A percentile compares a stretch with the other conserved stretches of the same genome.
phyloP scores from a whole-genome alignment of 2,113 vertebrate species.

The Gymnocephalus cernua region DNA sequence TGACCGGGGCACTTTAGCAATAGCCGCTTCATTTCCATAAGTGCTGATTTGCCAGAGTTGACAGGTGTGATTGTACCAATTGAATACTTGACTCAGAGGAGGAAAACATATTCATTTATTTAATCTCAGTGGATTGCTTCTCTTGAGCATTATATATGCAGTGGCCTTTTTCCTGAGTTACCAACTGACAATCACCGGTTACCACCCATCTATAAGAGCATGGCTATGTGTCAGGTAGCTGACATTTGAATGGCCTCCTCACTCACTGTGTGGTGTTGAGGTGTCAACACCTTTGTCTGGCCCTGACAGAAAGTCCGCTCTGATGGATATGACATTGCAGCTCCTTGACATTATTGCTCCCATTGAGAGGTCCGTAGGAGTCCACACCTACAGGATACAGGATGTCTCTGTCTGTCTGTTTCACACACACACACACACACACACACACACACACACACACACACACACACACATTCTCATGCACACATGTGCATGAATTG shows the following conservation, averaged over 20 bases:
- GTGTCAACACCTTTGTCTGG: constrained; percentile 85
- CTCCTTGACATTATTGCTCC: constrained; percentile 78
- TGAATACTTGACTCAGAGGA: constrained; percentile 58
- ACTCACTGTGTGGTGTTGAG: constrained; percentile 73
- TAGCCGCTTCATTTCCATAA: constrained; percentile 41
- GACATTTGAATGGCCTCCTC: constrained; percentile 80
- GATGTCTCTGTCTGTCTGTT: constrained; percentile 36
- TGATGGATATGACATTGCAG: constrained; percentile 85
- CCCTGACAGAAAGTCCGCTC: constrained; percentile 81
- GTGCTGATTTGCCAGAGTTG: constrained; percentile 67
- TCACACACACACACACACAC: constrained; percentile 34
- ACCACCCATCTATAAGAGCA: constrained; percentile 71
- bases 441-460: constrained; percentile 24
- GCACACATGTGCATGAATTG: constrained; percentile 11
- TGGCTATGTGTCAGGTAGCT: constrained; percentile 72
- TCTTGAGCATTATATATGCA: constrained; percentile 73
- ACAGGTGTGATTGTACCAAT: constrained; percentile 72
- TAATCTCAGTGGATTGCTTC: constrained; percentile 59
- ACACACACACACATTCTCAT: constrained; percentile 13
- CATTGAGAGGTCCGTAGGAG: constrained; percentile 62
- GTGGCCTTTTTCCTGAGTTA: constrained; percentile 79
- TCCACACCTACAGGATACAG: constrained; percentile 58
- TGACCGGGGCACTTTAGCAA: constrained; percentile 29
- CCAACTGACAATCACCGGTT: constrained; percentile 76
- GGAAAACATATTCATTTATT: constrained; percentile 70